Base-by-base conservation (phyloP, 2,113 vertebrate genomes). In the Pogona vitticeps region DNA sequence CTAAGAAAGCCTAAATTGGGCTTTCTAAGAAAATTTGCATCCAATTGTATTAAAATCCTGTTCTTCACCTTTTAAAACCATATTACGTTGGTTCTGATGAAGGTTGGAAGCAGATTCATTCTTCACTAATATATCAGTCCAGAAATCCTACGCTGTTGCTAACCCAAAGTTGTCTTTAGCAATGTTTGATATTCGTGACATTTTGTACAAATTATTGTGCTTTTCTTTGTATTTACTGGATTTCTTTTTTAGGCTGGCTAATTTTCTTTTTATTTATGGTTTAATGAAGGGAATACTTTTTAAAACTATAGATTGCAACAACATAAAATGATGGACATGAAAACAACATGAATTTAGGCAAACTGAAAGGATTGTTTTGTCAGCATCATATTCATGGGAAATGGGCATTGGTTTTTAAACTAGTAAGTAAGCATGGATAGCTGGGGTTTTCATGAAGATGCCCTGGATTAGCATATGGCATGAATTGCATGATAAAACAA, bases 401-500 rank as follows among this genome's bases (percentile, higher is more conserved):
- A 28, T 76, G 26, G 52, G 31, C 9, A 17, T 76, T 46, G 18
- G 26, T 94, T 87, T 92, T 90, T 93, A 90, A 91, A 92, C 93
- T 91, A 87, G 88, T 76, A 63, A 86, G 38, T 28, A 6, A 76
- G 10, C 28, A 28, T 52, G 56, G 87, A 85, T 82, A 59, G 91
- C 94, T 92, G 82, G 72, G 93, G 91, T 85, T 94, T 90, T 85
- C 94, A 95, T 95, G 91, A 96, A 94, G 92, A 95, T 94, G 92
- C 92, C 92, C 89, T 91, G 79, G 92, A 92, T 94, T 85, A 95
- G 95, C 96, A 94, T 93, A 94, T 94, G 94, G 92, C 92, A 93
- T 95, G 94, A 96, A 95, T 97, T 95, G 95, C 92, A 91, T 92
- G 93, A 96, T 96, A 96, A 96, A 96, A 96, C 94, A 93, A 95